phyloP scores from a whole-genome alignment of 2,113 vertebrate species.

The Loxodonta africana region DNA sequence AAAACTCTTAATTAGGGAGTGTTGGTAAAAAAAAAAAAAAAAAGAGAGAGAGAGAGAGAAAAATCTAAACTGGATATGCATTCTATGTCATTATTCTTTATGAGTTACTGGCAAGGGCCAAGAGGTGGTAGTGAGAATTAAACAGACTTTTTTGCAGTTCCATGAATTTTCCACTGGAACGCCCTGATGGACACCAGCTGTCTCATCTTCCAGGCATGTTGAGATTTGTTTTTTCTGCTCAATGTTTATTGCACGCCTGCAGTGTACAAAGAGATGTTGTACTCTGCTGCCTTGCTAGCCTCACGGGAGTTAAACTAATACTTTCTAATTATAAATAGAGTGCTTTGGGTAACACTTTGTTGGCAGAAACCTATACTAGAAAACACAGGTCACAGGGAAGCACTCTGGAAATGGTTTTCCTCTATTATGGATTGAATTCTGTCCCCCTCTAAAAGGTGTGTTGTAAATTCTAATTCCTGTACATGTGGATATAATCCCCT shows the following conservation, averaged over 20 bases:
- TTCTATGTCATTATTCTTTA: constrained; percentile 45
- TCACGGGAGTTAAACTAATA: background rate
- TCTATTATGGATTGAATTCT: background rate
- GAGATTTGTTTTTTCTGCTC: background rate
- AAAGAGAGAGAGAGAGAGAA: background rate
- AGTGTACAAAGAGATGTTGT: background rate
- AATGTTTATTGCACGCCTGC: background rate
- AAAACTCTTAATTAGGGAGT: background rate
- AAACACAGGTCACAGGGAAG: background rate
- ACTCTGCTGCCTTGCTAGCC: background rate
- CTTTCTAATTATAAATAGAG: background rate
- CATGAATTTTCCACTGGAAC: constrained; percentile 60
- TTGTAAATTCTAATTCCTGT: background rate
- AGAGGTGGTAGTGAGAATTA: constrained; percentile 50
- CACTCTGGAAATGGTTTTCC: background rate
- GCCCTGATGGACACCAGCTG: constrained; percentile 63
- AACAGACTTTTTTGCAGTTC: constrained; percentile 49
- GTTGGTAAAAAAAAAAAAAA: background rate
- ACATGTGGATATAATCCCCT: background rate
- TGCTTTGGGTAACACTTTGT: background rate
- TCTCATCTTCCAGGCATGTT: background rate
- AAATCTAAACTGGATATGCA: constrained; percentile 1
- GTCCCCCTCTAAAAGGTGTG: background rate
- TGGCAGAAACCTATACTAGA: background rate
- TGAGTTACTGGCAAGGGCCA: constrained; percentile 49